These are phyloP conservation scores for Sebastes nivosus DNA, from an alignment of 2,797 vertebrate genomes.

Conservation along the genomic window DNA sequence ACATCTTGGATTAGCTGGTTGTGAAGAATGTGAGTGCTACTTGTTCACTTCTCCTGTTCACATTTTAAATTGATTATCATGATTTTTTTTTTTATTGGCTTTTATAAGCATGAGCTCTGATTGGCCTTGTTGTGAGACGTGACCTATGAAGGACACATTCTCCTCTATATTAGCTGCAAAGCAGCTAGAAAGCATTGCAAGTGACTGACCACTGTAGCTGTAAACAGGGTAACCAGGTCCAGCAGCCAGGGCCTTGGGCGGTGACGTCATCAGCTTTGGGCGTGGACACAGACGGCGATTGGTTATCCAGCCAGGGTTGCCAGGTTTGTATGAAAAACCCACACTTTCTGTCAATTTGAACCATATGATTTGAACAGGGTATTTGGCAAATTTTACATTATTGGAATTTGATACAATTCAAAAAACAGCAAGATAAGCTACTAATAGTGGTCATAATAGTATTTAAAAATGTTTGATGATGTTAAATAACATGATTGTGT, in stretches of 20 bases:
- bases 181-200: background rate
- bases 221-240: conserved; percentile 14
- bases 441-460: accelerated
- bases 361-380: background rate
- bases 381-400: background rate
- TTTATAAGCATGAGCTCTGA: background rate
- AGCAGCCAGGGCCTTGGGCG: conserved; percentile 22
- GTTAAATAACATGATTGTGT: background rate
- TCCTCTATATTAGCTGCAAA: background rate
- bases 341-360: background rate
- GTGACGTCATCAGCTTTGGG: conserved; percentile 68
- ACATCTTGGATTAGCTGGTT: background rate
- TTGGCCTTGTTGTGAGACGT: background rate
- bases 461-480: background rate
- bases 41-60: background rate
- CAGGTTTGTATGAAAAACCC: conserved; percentile 44
- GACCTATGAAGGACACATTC: background rate
- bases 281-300: conserved; percentile 48
- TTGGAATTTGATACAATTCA: accelerated
- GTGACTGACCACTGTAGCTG: background rate
- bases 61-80: background rate
- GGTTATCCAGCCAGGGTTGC: conserved; percentile 49
- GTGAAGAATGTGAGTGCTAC: background rate
- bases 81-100: background rate
- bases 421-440: background rate